A percentile compares a stretch with the other conserved stretches of the same genome.
Evolutionary conservation across 2,888 invertebrate genomes (phyloP).

Genomic region (Apamea sordens): DNA sequence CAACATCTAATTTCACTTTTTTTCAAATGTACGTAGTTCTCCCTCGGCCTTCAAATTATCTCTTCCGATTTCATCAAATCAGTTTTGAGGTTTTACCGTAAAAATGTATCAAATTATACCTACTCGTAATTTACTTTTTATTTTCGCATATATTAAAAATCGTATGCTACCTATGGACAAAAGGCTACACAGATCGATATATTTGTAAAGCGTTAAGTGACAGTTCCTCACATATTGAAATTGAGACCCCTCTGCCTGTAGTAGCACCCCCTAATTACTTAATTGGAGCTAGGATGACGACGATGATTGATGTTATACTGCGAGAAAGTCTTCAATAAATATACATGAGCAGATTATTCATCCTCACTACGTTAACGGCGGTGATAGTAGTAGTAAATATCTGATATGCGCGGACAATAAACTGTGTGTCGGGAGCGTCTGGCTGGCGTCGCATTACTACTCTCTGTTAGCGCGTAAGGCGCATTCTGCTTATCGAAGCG

Average conservation of each 20-base stretch:
- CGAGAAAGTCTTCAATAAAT: slow-evolving; percentile 36
- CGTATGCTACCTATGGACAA: not conserved
- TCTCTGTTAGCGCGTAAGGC: slow-evolving; percentile 63
- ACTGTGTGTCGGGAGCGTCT: slow-evolving; percentile 41
- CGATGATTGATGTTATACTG: slow-evolving; percentile 23
- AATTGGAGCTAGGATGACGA: not conserved
- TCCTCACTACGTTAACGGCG: slow-evolving; percentile 19
- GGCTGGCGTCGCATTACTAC: slow-evolving; percentile 42
- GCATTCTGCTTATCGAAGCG: slow-evolving; percentile 82
- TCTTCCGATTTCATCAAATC: not conserved
- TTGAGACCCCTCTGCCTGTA: not conserved
- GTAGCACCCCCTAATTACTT: not conserved
- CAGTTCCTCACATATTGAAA: not conserved
- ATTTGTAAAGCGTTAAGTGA: not conserved
- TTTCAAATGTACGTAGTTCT: not conserved
- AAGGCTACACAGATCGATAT: not conserved
- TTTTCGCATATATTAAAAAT: not conserved
- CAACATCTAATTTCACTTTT: not conserved
- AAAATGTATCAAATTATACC: not conserved
- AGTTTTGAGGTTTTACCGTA: not conserved
- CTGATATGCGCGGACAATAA: slow-evolving; percentile 49
- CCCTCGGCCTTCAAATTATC: not conserved
- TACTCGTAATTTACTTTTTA: no score
- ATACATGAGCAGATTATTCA: slow-evolving; percentile 28
- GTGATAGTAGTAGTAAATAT: slow-evolving; percentile 43